phyloP scores from a whole-genome alignment of 1,140 invertebrate genomes.

The Acromyrmex echinatior region DNA sequence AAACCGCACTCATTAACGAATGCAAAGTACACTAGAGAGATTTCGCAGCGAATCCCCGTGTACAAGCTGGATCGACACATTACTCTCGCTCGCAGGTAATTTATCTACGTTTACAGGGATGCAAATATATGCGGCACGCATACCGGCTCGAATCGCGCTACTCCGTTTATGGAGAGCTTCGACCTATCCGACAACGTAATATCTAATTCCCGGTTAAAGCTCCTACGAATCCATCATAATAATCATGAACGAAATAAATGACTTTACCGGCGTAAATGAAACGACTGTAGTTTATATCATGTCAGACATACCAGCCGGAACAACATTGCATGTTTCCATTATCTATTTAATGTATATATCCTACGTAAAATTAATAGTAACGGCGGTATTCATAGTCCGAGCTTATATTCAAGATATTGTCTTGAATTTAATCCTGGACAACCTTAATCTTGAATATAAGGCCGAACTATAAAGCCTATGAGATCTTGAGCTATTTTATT shows the following conservation, averaged over 20 bases:
- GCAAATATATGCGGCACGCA: constrained; percentile 34
- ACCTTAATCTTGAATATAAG: no score
- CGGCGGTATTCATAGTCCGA: no score
- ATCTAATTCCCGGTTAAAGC: constrained; percentile 70
- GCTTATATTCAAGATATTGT: no score
- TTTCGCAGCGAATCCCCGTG: constrained; percentile 53
- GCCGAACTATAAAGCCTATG: no score
- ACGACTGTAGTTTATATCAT: neutral
- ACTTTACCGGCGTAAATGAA: constrained; percentile 17
- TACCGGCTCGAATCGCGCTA: constrained; percentile 6
- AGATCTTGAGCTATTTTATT: neutral
- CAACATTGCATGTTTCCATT: neutral
- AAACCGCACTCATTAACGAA: constrained; percentile 68
- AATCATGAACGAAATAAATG: constrained; percentile 49
- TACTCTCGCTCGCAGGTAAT: constrained; percentile 70
- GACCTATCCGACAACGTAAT: constrained; percentile 70
- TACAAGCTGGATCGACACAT: constrained; percentile 72
- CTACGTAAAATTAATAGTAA: neutral
- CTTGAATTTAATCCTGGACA: no score
- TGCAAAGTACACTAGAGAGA: constrained; percentile 66
- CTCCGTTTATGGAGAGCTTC: constrained; percentile 67
- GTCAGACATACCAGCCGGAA: neutral
- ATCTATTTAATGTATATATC: neutral
- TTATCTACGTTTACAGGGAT: constrained; percentile 72
- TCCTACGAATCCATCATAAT: constrained; percentile 69